phyloP scores from a whole-genome alignment of 2,888 invertebrate species.

The Ptilodon capucinus region DNA sequence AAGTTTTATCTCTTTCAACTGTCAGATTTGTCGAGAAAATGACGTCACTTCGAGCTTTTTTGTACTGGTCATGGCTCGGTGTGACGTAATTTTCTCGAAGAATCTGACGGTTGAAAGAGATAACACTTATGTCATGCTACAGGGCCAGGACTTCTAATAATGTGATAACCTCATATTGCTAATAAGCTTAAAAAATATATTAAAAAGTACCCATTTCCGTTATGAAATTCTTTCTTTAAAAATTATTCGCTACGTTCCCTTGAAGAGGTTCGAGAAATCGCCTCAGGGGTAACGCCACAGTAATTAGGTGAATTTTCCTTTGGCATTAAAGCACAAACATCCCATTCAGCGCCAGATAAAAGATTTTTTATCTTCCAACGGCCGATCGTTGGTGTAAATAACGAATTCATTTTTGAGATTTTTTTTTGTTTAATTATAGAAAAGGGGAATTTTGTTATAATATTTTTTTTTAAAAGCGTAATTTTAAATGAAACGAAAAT shows the following conservation, averaged over 20 bases:
- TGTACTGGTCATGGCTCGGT: too few species aligned
- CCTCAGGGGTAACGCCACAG: conserved; percentile 47
- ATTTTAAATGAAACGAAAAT: neutral
- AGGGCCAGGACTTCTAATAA: too few species aligned
- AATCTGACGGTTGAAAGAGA: too few species aligned
- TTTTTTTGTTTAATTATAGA: conserved; percentile 46
- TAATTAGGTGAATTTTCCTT: conserved; percentile 73
- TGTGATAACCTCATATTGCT: too few species aligned
- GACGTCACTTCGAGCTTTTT: too few species aligned
- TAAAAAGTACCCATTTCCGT: too few species aligned
- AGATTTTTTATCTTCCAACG: conserved; percentile 60
- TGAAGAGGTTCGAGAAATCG: conserved; percentile 35
- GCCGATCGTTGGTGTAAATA: conserved; percentile 69
- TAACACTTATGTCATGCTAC: too few species aligned
- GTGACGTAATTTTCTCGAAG: too few species aligned
- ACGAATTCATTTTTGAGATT: conserved; percentile 57
- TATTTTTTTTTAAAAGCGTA: conserved; percentile 27
- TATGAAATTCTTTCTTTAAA: conserved; percentile 33
- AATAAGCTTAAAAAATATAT: too few species aligned
- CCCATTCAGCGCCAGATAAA: conserved; percentile 67
- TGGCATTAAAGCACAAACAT: conserved; percentile 64
- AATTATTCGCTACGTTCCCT: conserved; percentile 48
- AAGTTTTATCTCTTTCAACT: too few species aligned
- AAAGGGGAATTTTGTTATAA: conserved; percentile 36
- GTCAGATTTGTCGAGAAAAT: too few species aligned